phyloP scores from a whole-genome alignment of 2,113 vertebrate species.

The Irena cyanogastra region DNA sequence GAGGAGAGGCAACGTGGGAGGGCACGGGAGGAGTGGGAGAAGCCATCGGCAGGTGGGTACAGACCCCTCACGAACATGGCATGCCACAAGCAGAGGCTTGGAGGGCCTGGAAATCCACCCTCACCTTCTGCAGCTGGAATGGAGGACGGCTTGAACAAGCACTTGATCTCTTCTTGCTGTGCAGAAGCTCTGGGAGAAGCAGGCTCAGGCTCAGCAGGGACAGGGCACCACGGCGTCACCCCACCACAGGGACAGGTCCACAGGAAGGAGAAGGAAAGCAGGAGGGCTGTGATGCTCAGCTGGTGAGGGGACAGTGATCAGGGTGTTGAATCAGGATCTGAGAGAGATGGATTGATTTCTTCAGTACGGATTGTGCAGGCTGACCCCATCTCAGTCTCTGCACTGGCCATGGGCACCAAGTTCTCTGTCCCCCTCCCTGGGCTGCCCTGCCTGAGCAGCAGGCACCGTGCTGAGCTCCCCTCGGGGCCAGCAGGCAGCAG shows the following conservation, averaged over 20 bases:
- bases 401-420: neutral
- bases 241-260: rapidly evolving
- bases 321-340: neutral
- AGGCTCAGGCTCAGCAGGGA: neutral
- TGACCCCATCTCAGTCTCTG: neutral
- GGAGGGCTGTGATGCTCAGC: neutral
- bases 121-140: neutral
- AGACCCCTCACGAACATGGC: neutral
- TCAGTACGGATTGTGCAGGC: rapidly evolving
- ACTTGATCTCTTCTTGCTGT: neutral
- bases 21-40: neutral
- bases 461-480: neutral
- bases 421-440: neutral
- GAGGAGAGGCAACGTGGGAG: neutral
- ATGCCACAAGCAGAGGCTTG: neutral
- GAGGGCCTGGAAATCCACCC: neutral
- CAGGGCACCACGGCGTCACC: neutral
- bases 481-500: neutral
- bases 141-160: neutral
- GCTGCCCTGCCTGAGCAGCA: neutral
- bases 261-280: neutral
- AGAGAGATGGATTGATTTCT: neutral
- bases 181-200: neutral
- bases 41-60: neutral
- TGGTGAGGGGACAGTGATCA: neutral